Evolutionary conservation across 2,113 vertebrate species (phyloP).

Genomic region (Oriolus oriolus): DNA sequence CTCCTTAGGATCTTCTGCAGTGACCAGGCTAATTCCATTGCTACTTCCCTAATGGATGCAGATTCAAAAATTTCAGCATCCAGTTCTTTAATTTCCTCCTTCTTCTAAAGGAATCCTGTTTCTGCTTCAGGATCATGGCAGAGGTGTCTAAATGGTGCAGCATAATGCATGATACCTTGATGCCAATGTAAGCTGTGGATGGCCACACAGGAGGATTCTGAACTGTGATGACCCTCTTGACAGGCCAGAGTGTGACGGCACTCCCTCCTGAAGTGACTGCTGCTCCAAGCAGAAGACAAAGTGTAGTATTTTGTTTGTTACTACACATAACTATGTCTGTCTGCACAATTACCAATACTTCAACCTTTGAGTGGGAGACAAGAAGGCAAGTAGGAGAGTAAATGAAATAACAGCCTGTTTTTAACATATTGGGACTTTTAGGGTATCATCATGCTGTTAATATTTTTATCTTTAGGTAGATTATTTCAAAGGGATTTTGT

Average conservation of each 20-base stretch:
- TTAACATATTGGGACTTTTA: not conserved
- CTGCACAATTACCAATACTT: not conserved
- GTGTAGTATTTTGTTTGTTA: not conserved
- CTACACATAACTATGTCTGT: not conserved
- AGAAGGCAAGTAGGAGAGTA: not conserved
- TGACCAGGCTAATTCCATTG: fast-evolving
- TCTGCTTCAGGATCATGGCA: not conserved
- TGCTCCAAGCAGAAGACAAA: not conserved
- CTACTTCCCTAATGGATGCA: not conserved
- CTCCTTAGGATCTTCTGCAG: not conserved
- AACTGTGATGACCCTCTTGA: not conserved
- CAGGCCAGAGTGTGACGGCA: not conserved
- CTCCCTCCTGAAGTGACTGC: not conserved
- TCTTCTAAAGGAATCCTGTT: not conserved
- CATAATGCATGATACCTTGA: not conserved
- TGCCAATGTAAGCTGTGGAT: not conserved
- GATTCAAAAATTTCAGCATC: not conserved
- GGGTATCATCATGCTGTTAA: not conserved
- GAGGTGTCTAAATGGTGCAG: not conserved
- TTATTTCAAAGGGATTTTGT: not conserved
- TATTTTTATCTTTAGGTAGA: not conserved
- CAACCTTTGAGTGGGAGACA: not conserved
- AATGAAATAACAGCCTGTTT: not conserved
- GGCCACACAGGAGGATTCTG: not conserved
- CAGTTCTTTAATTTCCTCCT: not conserved